Base-by-base conservation (phyloP, 2,113 vertebrate species). In the Charina bottae region DNA sequence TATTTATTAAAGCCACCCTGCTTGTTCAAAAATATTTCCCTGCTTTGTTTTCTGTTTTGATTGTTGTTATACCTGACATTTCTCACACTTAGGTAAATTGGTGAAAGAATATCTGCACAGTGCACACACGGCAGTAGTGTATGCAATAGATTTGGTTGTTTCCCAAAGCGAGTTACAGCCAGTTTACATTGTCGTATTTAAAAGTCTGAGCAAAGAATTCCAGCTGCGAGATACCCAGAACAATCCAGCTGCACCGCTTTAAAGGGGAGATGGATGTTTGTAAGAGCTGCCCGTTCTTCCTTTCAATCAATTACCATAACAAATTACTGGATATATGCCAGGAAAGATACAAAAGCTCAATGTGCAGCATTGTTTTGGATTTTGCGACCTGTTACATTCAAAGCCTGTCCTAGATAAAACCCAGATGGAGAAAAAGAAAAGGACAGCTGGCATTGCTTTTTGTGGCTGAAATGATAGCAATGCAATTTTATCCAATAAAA, bases 271-370 rank as follows among this genome's bases (percentile, higher is more conserved):
- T 93, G 93, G 53, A 84, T 94, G 91, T 90, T 93, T 95, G 90
- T 83, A 85, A 84, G 78, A 95, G 90, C 85, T 95, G 55, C 53
- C 53, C 6, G 87, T 91, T 96, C 86, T 17, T 10, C 42, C 3
- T 1, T 94, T 94, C 85, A 90, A 33, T 91, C 37, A 93, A 90
- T 92, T 92, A 91, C 85, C 68, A 86, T 90, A 94, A 83, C 56
- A 96, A 90, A 53, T 28, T 93, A 94, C 87, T 94, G 78, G 94
- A 91, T 93, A 93, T 94, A 12, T 93, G 85, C 96, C 93, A 86
- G 93, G 88, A 90, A 95, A 88, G 28, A 92, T 64, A 92, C 24
- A 91, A 2, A 59, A 91, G 90, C 12, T 94, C n/a, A 90, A 33
- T 91, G 90, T 94, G 93, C 56, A 90, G 90, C 86, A 89, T 91